These are phyloP conservation scores for Misgurnus anguillicaudatus DNA, from an alignment of 2,113 vertebrate species.

Conservation along the genomic window DNA sequence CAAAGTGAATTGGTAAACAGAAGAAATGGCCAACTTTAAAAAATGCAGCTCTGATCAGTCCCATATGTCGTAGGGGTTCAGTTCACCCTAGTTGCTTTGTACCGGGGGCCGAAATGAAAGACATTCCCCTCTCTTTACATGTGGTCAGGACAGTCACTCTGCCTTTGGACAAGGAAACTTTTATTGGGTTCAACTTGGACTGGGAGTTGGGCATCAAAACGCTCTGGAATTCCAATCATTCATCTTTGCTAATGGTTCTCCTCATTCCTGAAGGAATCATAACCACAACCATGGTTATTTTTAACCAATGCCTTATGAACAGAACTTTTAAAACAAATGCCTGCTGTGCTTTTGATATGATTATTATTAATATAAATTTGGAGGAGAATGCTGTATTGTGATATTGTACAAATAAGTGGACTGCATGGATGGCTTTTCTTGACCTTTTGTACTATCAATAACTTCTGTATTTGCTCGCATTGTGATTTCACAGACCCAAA, in stretches of 20 bases:
- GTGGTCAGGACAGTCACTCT: constrained; percentile 53
- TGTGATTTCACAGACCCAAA: constrained; percentile 21
- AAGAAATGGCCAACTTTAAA: constrained; percentile 67
- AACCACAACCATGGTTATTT: constrained; percentile 36
- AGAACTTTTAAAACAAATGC: background rate
- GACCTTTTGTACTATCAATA: constrained; percentile 33
- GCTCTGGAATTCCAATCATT: constrained; percentile 44
- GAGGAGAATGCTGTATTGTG: background rate
- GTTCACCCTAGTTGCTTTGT: constrained; percentile 27
- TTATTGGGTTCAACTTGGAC: constrained; percentile 39
- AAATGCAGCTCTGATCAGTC: constrained; percentile 75
- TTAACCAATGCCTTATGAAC: constrained; percentile 26
- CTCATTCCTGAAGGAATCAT: constrained; percentile 28
- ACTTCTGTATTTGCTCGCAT: constrained; percentile 22
- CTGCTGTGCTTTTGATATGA: background rate
- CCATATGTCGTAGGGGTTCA: constrained; percentile 74
- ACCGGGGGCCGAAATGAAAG: constrained; percentile 45
- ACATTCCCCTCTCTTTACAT: constrained; percentile 48
- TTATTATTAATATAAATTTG: constrained; percentile 24
- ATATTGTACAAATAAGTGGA: constrained; percentile 15
- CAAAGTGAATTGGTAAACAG: constrained; percentile 69
- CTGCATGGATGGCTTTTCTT: background rate
- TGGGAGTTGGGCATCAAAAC: constrained; percentile 26
- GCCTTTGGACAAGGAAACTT: constrained; percentile 33
- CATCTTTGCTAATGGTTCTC: constrained; percentile 32